phyloP scores from a whole-genome alignment of 2,113 vertebrate genomes.

The Balaeniceps rex region DNA sequence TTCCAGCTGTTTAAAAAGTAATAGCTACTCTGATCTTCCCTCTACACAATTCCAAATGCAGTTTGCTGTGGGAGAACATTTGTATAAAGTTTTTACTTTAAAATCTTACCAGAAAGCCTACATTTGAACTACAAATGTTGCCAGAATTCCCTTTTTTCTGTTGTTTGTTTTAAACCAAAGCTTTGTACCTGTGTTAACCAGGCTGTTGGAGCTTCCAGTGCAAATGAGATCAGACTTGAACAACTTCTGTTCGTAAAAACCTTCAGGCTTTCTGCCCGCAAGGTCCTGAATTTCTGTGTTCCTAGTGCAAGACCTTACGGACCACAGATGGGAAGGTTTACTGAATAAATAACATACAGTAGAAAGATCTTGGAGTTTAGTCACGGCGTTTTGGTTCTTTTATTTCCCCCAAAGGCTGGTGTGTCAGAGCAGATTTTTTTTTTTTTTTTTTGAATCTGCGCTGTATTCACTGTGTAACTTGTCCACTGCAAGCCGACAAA shows the following conservation, averaged over 20 bases:
- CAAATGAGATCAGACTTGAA: no score
- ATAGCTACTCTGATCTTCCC: no score
- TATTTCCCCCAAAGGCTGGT: neutral
- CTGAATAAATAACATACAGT: neutral
- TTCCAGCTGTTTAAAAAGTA: neutral
- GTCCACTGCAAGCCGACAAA: no score
- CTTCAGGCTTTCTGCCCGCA: neutral
- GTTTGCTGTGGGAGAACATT: accelerated
- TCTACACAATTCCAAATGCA: neutral
- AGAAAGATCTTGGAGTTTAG: neutral
- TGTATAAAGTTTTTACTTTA: neutral
- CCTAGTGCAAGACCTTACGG: neutral
- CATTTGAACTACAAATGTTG: neutral
- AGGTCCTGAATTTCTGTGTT: neutral
- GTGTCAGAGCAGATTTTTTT: neutral
- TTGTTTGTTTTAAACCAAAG: neutral
- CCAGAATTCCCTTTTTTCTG: neutral
- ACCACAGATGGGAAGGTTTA: neutral
- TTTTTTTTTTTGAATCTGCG: no score
- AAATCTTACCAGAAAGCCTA: neutral
- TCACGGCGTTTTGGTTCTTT: neutral
- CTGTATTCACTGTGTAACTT: no score
- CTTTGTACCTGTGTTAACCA: neutral
- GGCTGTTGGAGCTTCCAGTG: neutral
- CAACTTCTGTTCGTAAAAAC: neutral